These are phyloP conservation scores for Saccostrea cuccullata DNA, from an alignment of 1,140 invertebrate species.

Conservation along the genomic window DNA sequence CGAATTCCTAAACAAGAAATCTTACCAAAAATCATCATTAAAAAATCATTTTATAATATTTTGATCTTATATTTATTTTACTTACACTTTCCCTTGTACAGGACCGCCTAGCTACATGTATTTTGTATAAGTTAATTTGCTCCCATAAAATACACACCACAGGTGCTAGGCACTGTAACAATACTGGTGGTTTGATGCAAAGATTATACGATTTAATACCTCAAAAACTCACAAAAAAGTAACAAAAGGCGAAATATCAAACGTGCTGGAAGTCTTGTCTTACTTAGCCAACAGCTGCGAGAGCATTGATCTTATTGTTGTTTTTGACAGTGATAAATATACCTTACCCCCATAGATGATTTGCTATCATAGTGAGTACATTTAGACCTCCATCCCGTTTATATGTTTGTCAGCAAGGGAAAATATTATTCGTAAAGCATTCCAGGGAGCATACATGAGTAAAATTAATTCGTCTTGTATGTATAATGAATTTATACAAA, in stretches of 20 bases:
- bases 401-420: neutral
- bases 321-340: neutral
- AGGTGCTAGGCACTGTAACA: neutral
- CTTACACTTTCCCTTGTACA: neutral
- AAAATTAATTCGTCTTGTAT: no score
- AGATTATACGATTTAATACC: neutral
- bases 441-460: neutral
- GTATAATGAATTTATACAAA: no score
- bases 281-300: neutral
- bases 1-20: neutral
- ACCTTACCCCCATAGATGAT: neutral
- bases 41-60: neutral
- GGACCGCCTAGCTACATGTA: neutral
- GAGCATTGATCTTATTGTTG: neutral
- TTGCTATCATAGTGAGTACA: no score
- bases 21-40: neutral
- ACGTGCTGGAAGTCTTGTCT: neutral
- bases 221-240: neutral
- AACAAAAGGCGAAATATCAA: slow-evolving; percentile 12
- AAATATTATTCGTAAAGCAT: neutral
- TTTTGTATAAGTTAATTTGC: neutral
- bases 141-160: neutral
- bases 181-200: neutral
- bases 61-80: neutral
- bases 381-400: no score